phyloP scores from a whole-genome alignment of 2,797 vertebrate genomes.

The Halcyon badia region DNA sequence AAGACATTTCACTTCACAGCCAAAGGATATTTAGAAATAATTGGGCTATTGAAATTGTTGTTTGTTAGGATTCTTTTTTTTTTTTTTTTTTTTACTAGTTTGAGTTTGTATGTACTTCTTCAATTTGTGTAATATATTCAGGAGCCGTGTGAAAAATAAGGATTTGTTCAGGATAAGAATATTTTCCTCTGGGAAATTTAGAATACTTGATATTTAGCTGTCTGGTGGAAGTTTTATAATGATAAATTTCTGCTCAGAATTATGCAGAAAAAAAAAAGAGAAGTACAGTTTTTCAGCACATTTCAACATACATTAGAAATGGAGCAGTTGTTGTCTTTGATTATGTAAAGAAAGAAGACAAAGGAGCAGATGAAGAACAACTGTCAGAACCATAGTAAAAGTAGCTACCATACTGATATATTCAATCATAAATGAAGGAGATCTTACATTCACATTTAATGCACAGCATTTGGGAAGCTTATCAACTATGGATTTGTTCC shows the following conservation, averaged over 20 bases:
- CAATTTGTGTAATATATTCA: neutral
- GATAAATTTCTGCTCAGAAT: neutral
- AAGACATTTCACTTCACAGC: neutral
- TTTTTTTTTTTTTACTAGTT: neutral
- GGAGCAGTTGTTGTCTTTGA: neutral
- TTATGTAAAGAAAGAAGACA: neutral
- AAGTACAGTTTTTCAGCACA: neutral
- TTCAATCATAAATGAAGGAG: neutral
- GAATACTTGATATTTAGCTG: neutral
- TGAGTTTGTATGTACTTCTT: neutral
- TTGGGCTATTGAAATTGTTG: neutral
- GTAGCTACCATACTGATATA: neutral
- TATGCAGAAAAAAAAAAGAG: neutral
- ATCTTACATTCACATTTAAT: neutral
- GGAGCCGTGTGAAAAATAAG: neutral
- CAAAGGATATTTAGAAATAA: neutral
- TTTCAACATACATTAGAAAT: neutral
- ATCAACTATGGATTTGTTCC: neutral
- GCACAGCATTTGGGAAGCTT: neutral
- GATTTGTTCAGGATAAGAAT: neutral
- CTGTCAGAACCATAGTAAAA: neutral
- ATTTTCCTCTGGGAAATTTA: neutral
- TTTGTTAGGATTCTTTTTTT: neutral
- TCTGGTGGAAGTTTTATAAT: neutral
- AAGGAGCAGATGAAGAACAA: neutral